Conservation (phyloP, 2,888 invertebrate species). For the Scelioninae gen. 1 region DNA sequence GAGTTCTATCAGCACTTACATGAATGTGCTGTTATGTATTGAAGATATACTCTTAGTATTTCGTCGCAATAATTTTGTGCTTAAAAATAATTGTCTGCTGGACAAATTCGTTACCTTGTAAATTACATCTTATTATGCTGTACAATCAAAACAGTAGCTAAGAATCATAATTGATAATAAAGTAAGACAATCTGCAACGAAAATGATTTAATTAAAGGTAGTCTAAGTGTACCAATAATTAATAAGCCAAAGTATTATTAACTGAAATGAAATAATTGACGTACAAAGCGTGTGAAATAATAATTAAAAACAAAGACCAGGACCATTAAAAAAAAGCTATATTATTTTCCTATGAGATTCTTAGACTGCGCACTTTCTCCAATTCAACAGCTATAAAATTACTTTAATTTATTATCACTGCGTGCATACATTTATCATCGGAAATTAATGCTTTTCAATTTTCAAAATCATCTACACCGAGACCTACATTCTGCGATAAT, state of each 20-base stretch:
- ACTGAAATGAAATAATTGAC: constrained; percentile 32
- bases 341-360: constrained; percentile 21
- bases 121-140: background rate
- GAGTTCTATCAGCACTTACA: constrained; percentile 25
- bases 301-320: constrained; percentile 33
- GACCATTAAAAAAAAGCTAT: constrained; percentile 32
- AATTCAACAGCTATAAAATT: constrained; percentile 45
- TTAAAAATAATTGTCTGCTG: background rate
- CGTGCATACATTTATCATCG: constrained; percentile 43
- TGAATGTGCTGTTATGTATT: constrained; percentile 30
- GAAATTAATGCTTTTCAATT: constrained; percentile 28
- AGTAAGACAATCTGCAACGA: background rate
- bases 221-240: constrained; percentile 22
- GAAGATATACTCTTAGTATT: constrained; percentile 15
- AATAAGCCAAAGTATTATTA: constrained; percentile 15
- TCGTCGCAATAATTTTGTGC: constrained; percentile 4
- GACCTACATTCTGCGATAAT: constrained; percentile 16
- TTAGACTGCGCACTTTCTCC: constrained; percentile 45
- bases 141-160: background rate
- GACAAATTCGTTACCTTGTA: background rate
- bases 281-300: constrained; percentile 49
- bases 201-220: constrained; percentile 24
- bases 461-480: constrained; percentile 15
- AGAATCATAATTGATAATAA: constrained; percentile 6
- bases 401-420: constrained; percentile 35